These are phyloP conservation scores for Cepaea hortensis DNA, from an alignment of 2,888 invertebrate genomes.

Conservation along the genomic window DNA sequence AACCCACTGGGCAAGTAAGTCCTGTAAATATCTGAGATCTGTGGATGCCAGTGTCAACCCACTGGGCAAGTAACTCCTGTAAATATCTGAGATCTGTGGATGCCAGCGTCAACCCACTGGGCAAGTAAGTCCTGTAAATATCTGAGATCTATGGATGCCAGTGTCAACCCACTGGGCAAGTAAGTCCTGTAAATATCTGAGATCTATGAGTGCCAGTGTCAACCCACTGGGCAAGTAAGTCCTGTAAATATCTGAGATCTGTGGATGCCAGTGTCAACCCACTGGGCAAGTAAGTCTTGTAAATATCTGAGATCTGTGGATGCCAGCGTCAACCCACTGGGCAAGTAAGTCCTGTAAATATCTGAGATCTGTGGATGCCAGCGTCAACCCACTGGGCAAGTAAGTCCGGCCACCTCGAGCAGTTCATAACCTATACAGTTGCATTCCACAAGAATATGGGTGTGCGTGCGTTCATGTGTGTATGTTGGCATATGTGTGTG, in stretches of 20 bases:
- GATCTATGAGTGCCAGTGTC: slow-evolving; percentile 89
- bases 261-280: slow-evolving; percentile 94
- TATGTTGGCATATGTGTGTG: no score
- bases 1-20: slow-evolving; percentile 89
- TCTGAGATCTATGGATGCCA: slow-evolving; percentile 88
- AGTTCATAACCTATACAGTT: no score
- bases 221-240: slow-evolving; percentile 89
- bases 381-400: slow-evolving; percentile 92
- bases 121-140: slow-evolving; percentile 82
- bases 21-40: slow-evolving; percentile 83
- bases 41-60: slow-evolving; percentile 94
- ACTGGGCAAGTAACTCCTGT: slow-evolving; percentile 85
- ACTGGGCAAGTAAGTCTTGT: slow-evolving; percentile 89
- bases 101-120: slow-evolving; percentile 92
- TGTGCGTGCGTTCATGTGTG: no score
- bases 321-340: slow-evolving; percentile 92
- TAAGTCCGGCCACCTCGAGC: slow-evolving; percentile 62
- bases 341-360: slow-evolving; percentile 86
- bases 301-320: slow-evolving; percentile 89
- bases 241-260: slow-evolving; percentile 86
- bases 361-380: slow-evolving; percentile 88
- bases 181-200: slow-evolving; percentile 85
- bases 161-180: slow-evolving; percentile 92
- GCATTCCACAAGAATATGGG: no score
- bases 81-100: slow-evolving; percentile 89